Base-by-base conservation (phyloP, 2,113 vertebrate genomes). In the Ictidomys tridecemlineatus region DNA sequence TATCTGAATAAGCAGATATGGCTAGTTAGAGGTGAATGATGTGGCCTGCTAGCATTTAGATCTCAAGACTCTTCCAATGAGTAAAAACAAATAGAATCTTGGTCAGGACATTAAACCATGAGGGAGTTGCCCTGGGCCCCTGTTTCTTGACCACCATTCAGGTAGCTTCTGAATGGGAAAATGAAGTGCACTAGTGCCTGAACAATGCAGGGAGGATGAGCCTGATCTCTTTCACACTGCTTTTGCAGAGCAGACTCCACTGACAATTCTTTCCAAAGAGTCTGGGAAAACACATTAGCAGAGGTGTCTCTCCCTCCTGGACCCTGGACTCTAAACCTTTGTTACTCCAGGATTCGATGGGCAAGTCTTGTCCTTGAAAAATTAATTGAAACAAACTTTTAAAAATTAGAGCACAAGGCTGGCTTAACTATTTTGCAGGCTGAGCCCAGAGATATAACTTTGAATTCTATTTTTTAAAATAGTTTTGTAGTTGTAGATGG, bases 1-100 rank as follows among this genome's bases (percentile, higher is more conserved):
- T 88, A 73, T 42, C 32, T 85, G 37, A 95, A 73, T 79, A 77
- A 86, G 51, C n/a, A 91, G 42, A 65, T 82, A 91, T 48, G 10
- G 20, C 37, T 84, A 56, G 73, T 82, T 83, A 83, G 13, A 82
- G 61, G 11, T 70, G 32, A 67, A 87, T 53, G 11, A 87, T 53
- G 14, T 84, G 42, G 2, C 26, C 3, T 48, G 22, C 8, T 45
- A 73, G 48, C 56, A 42, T 94, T 92, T 84, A 65, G 28, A 73
- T 92, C 32, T 89, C 89, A 69, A 85, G 85, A 95, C 45, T 10
- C 2, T 70, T 18, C 34, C 65, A 83, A 5, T 70, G 20, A 8
- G 22, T 94, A 77, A 58, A 94, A 91, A 58, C 61, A 58, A 24
- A 53, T 14, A 76, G 63, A 82, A 70, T 17, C 39, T 82, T 51